A percentile compares a stretch with the other conserved stretches of the same genome.
phyloP scores from a whole-genome alignment of 2,797 vertebrate genomes.

The Myioborus miniatus region DNA sequence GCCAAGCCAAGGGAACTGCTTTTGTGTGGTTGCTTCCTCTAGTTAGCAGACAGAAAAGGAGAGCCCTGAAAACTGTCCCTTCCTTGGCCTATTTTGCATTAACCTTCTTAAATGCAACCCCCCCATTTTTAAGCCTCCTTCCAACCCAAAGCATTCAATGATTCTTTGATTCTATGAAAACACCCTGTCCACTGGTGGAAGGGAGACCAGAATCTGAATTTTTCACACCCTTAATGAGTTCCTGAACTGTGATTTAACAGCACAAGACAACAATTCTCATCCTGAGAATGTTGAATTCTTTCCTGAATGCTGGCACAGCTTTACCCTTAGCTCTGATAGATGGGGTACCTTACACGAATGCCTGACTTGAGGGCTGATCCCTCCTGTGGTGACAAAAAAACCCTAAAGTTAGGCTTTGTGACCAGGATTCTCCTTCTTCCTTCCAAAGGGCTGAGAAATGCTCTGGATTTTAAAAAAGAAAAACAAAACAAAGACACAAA shows the following conservation, averaged over 20 bases:
- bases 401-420: not conserved
- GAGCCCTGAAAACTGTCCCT: not conserved
- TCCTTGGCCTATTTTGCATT: not conserved
- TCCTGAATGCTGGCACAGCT: not conserved
- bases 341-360: not conserved
- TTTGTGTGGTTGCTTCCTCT: not conserved
- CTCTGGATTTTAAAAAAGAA: not conserved
- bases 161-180: not conserved
- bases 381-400: not conserved
- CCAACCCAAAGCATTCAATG: not conserved
- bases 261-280: not conserved
- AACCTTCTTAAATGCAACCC: not conserved
- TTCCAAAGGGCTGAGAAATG: not conserved
- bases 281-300: not conserved
- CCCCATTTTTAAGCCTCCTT: not conserved
- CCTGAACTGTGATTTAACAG: not conserved
- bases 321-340: not conserved
- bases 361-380: not conserved
- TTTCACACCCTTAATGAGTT: not conserved
- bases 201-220: not conserved
- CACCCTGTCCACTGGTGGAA: not conserved
- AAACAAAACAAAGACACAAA: not conserved
- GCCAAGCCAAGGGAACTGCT: not conserved
- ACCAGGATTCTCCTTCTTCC: not conserved
- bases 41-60: not conserved